phyloP scores from a whole-genome alignment of 2,113 vertebrate species.

The Pycnonotus jocosus region DNA sequence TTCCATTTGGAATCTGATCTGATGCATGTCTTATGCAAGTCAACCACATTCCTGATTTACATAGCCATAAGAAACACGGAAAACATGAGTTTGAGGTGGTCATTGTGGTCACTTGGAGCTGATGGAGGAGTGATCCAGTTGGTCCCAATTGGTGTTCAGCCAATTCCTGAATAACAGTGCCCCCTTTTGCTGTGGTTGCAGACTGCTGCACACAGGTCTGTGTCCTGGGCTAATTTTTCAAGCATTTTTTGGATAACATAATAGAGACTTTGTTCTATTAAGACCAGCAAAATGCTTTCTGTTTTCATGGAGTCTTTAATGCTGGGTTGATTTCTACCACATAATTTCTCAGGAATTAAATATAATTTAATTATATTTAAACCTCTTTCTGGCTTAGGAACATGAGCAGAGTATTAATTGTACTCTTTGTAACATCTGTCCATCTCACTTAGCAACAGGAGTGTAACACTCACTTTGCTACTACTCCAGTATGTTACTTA shows the following conservation, averaged over 20 bases:
- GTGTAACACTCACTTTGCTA: neutral
- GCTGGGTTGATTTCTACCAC: slow-evolving; percentile 22
- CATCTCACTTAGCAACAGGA: slow-evolving; percentile 17
- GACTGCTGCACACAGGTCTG: neutral
- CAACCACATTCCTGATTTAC: neutral
- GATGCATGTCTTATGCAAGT: neutral
- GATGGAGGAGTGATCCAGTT: neutral
- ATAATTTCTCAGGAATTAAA: slow-evolving; percentile 36
- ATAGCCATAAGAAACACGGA: neutral
- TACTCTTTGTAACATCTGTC: slow-evolving; percentile 40
- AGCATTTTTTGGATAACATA: neutral
- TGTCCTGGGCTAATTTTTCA: neutral
- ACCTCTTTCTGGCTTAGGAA: slow-evolving; percentile 30
- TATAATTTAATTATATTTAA: neutral
- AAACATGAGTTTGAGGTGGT: neutral
- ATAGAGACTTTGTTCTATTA: neutral
- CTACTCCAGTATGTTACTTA: neutral
- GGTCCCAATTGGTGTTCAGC: neutral
- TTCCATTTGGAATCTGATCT: neutral
- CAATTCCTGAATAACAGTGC: neutral
- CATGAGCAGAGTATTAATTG: slow-evolving; percentile 45
- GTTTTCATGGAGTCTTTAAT: neutral
- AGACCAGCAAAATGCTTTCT: neutral
- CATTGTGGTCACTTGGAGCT: neutral
- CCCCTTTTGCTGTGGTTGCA: neutral